Percentiles rank a stretch among this genome's conserved stretches.
Conservation (phyloP, 2,113 vertebrate species). For the Natator depressus region DNA sequence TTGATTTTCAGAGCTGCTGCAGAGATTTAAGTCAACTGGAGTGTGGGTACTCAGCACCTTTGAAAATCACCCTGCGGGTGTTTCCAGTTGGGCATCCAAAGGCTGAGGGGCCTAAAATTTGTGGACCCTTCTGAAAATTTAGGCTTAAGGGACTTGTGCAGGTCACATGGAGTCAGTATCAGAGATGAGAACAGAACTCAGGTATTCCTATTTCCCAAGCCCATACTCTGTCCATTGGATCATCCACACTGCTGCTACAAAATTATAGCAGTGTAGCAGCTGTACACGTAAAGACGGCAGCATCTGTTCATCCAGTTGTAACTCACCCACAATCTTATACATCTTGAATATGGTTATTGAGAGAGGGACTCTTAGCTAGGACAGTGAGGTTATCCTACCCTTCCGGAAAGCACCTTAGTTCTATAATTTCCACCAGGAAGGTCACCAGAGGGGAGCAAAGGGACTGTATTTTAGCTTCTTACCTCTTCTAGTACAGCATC, state of each 20-base stretch:
- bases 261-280: not conserved
- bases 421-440: not conserved
- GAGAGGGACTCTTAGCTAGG: not conserved
- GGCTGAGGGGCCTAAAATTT: accelerated
- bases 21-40: not conserved
- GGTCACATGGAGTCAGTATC: accelerated
- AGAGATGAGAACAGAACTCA: not conserved
- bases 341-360: not conserved
- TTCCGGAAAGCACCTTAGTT: not conserved
- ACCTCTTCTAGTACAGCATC: not conserved
- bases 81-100: not conserved
- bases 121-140: not conserved
- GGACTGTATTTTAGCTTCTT: not conserved
- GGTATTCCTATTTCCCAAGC: no score
- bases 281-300: not conserved
- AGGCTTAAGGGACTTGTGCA: not conserved
- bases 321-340: not conserved
- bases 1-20: not conserved
- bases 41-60: not conserved
- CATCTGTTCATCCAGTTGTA: accelerated
- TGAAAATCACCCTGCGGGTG: not conserved
- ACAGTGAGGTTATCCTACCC: not conserved
- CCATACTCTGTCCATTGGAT: not conserved
- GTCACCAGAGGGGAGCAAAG: accelerated
- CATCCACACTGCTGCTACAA: not conserved